A percentile compares a stretch with the other conserved stretches of the same genome.
phyloP scores from a whole-genome alignment of 2,888 invertebrate genomes.

The Stenodera caucasica region DNA sequence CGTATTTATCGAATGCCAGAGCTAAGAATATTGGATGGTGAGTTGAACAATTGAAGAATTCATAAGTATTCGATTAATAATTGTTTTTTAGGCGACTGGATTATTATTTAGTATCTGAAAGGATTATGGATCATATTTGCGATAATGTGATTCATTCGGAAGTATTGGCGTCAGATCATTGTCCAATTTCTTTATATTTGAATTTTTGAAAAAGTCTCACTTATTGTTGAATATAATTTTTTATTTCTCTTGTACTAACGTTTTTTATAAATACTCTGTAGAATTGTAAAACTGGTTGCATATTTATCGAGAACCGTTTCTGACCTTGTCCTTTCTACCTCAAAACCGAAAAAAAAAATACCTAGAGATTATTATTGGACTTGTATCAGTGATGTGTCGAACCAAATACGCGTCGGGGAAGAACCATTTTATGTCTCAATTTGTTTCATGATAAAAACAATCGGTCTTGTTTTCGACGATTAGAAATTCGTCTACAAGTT shows the following conservation, averaged over 20 bases:
- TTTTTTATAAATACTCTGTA: background rate
- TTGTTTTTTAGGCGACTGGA: conserved; percentile 82
- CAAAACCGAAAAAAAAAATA: background rate
- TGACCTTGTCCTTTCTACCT: background rate
- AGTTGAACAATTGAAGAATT: conserved; percentile 40
- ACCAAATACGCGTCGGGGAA: background rate
- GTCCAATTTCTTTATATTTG: conserved; percentile 82
- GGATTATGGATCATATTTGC: conserved; percentile 74
- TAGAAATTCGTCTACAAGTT: too few relatives aligned
- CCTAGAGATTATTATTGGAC: background rate
- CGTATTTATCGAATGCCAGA: conserved; percentile 86
- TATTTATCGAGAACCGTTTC: too few relatives aligned
- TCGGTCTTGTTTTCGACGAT: too few relatives aligned
- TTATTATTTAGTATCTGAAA: conserved; percentile 88
- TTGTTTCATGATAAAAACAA: background rate
- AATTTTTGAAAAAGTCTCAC: conserved; percentile 55
- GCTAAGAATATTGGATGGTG: conserved; percentile 94
- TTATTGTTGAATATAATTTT: conserved; percentile 17
- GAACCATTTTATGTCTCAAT: background rate
- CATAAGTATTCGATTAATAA: background rate
- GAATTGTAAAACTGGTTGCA: background rate
- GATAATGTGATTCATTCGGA: conserved; percentile 81
- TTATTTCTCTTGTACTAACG: background rate
- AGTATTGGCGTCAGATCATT: conserved; percentile 94
- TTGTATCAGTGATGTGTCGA: background rate